Base-by-base conservation (phyloP, 1,140 invertebrate species). In the Drosophila nebulosa region DNA sequence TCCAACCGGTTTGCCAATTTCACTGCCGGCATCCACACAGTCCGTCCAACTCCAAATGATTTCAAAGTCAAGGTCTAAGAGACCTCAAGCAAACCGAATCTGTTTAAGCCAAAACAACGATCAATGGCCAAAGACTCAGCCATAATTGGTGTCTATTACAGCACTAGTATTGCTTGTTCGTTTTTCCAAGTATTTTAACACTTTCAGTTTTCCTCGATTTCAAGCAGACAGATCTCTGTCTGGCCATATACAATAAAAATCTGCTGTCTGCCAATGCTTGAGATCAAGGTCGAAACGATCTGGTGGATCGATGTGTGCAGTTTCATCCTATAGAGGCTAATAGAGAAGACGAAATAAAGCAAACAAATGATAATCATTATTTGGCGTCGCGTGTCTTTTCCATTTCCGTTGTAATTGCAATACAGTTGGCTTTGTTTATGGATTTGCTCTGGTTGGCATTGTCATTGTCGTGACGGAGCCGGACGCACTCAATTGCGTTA, bases 401-500 rank as follows among this genome's bases (percentile, higher is more conserved):
- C 14, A 51, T 16, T 35, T 57, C 16, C 39, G 18, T 35, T 16
- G 61, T 51, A 50, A 64, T 24, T 63, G 32, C 66, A 62, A 39
- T 18, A 46, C 9, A 21, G 16, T 30, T 30, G 27, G 68, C 65
- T 64, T 53, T 67, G 56, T 21, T 36, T 30, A 42, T 73, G 63
- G 79, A 60, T 86, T 56, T 86, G 81, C 81, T 86, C 81, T 86
- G 81, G 74, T 86, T 86, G 81, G 81, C 83, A 81, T 86, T 85
- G 81, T 81, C 80, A 86, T 61, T 86, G 81, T 36, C 73, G 73
- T 42, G 16, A 14, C 64, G 71, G 52, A 69, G 72, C 78, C 81
- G 83, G 81, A 85, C 60, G 59, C 30, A 50, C 59, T 35, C 67
- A 75, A 71, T 78, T 70, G 67, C 63, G 59, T 39, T 71, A 70